Evolutionary conservation across 2,888 invertebrate species (phyloP), one percentile per base, ranked within the genome.

Genomic region (Himalopsyche kuldschensis): DNA sequence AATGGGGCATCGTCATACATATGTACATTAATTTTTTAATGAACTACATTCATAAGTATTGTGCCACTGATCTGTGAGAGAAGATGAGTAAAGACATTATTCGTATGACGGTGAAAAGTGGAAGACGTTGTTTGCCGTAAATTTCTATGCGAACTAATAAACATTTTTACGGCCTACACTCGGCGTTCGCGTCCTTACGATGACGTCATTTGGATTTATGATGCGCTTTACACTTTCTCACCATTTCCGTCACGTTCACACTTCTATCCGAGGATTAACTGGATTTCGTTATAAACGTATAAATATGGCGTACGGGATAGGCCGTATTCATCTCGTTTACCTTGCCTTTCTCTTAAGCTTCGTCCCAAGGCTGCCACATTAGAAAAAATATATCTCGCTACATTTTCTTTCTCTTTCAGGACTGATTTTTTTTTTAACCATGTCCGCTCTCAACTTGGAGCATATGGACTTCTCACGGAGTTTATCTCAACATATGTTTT

Each of bases 201-300:
- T 84, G 85, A 85, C 85, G 82, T 85, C 85, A 85, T 84, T 83
- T 82, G 85, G 84, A 85, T 85, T 85, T 85, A 85, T 84, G 83
- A 41, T 78, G 55, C 80, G 80, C 78, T 83, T 83, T 80, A 80
- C 83, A 83, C 83, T 77, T 83, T 80, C 35, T 41, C 82, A 55
- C 78, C 82, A 55, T 55, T 55, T 55, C 55, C 55, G 80, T 84
- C 82, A 82, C 80, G 80, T 84, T 84, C 82, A 84, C 82, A 81
- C 81, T 75, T 81, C 55, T 55, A 55, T 55, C 55, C 55, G 55
- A 55, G 55, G 55, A 55, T 55, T 55, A 55, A 55, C 55, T 55
- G 55, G 55, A 55, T 55, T 55, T 55, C 20, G 55, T 55, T 55
- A 55, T 55, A 55, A 55, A 55, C 55, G 55, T 55, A 55, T 55